Evolutionary conservation across 2,113 vertebrate genomes (phyloP), one percentile per base, ranked within the genome.

Genomic region (Crotophaga sulcirostris): DNA sequence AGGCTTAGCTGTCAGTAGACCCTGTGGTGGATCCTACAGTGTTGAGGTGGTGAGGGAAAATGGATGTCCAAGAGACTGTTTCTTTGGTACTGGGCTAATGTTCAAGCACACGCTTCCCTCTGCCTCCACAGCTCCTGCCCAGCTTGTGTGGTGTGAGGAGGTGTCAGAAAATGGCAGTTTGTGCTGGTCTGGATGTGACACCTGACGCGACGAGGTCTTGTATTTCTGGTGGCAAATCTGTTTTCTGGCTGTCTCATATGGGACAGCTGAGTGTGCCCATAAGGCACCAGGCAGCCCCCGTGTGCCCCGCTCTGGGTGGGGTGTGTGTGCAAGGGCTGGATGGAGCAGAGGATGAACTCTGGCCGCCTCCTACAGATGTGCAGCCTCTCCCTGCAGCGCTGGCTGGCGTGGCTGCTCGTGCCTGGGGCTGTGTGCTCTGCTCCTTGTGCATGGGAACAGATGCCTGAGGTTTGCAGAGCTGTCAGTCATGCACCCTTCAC

Each of bases 401-500:
- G 28, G 24, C 14, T 82, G 70, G 76, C 54, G 54, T n/a, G n/a
- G n/a, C 15, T 58, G 49, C 54, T 75, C 0, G 0, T 69, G 67
- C 31, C 64, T 2, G 8, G 36, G 67, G 49, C 69, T 84, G 36
- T 36, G 78, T 0, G 12, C 20, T 62, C 66, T 4, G 20, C 51
- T 86, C 26, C 33, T 64, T 38, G 76, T 91, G 60, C 40, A 36
- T 0, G 0, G 62, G 51, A 94, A 44, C 49, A 94, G 90, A 90
- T 75, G 77, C 82, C 62, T 67, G 85, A 0, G 0, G 60, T 18
- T 94, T 84, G 66, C 51, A 49, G 89, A 87, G 77, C 80, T 95
- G 96, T 96, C 96, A 95, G n/a, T 95, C 93, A 83, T 6, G 45
- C 36, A 47, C 31, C 68, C 47, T 83, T 95, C 90, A 72, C 40